Base-by-base conservation (phyloP, 2,888 invertebrate genomes). In the Petrophora chlorosata region DNA sequence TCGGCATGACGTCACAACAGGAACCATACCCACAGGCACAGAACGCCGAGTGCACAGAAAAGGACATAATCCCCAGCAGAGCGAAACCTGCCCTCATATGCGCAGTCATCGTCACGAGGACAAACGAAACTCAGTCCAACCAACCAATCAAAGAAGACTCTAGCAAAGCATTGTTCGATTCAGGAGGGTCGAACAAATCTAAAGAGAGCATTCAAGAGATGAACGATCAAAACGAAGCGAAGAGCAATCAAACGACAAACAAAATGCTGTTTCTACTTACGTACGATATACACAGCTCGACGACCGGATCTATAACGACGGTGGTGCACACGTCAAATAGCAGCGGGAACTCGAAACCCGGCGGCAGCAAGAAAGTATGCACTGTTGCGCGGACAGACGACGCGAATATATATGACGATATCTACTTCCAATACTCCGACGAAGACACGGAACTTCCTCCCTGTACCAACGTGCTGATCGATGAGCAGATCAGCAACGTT, bases 141-240 rank as follows among this genome's bases (percentile, higher is more conserved):
- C 76, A 77, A 46, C 83, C 88, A 0, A 82, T 85, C 47, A 76
- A 76, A 50, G 88, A 86, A 13, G 85, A 88, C 56, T 77, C 79
- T 3, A 85, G 85, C 56, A 88, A 88, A 72, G 84, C 81, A 0
- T 71, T 89, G 4, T 89, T 89, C 52, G 85, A 89, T 47, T 77
- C 82, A 0, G 82, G 82, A n/a, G 76, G 49, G 13, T 34, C 72
- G 1, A 82, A 84, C 51, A 76, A 79, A 45, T 70, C 82, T 10
- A 73, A 76, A 55, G 88, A 88, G 56, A 85, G 74, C 44, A 94
- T 96, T 5, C 93, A 95, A 63, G 94, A 94, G 8, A 94, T 96
- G 92, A 95, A 96, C 74, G 94, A 94, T 71, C 93, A 95, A 47
- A 95, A 95, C 70, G 93, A 94, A 78, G 94, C 93, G 0, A 93